phyloP scores from a whole-genome alignment of 2,888 invertebrate species.

The Monoplex corrugatus region DNA sequence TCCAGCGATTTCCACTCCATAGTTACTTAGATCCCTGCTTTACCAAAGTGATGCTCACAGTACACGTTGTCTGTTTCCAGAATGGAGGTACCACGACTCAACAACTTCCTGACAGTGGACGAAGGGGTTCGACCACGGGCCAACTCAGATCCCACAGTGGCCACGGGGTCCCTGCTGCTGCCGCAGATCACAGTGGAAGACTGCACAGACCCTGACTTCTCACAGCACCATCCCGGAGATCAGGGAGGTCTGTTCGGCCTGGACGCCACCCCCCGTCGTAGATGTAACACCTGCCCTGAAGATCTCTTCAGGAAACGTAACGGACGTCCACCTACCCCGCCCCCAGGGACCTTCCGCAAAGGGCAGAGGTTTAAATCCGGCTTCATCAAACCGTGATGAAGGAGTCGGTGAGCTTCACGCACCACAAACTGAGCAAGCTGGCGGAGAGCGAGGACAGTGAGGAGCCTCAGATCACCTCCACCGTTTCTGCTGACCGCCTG shows the following conservation, averaged over 20 bases:
- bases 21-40: neutral
- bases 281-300: conserved; percentile 59
- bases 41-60: neutral
- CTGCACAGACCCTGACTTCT: conserved; percentile 45
- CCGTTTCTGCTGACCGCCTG: neutral
- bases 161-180: conserved; percentile 27
- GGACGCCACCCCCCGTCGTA: conserved; percentile 46
- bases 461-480: neutral
- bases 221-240: neutral
- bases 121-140: conserved; percentile 57
- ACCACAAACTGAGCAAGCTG: conserved; percentile 57
- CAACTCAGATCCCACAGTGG: conserved; percentile 55
- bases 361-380: neutral
- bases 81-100: neutral
- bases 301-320: conserved; percentile 55
- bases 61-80: conserved; percentile 15
- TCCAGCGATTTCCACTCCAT: too few species aligned
- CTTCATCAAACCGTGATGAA: conserved; percentile 41
- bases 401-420: conserved; percentile 54
- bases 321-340: conserved; percentile 54
- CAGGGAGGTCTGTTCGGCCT: conserved; percentile 34
- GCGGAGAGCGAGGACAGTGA: conserved; percentile 49
- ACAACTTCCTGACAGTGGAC: conserved; percentile 50
- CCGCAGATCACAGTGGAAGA: conserved; percentile 58
- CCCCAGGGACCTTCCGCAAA: conserved; percentile 18